These are phyloP conservation scores for Zoanthus solanderi DNA, from an alignment of 92 coral and sea anemone species.

Conservation along the genomic window DNA sequence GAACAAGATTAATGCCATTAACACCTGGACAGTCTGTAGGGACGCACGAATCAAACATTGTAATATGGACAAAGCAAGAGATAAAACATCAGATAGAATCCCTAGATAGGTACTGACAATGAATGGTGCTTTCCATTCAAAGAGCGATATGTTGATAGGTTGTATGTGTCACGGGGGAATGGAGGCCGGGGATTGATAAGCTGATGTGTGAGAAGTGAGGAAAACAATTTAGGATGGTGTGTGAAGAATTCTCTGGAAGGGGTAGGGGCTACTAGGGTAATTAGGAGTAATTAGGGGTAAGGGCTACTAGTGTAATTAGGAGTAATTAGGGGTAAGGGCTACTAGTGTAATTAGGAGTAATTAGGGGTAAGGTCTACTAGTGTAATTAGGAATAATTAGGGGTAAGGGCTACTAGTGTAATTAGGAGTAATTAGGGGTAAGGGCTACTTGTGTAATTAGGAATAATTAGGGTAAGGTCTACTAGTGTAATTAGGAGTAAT, in stretches of 20 bases:
- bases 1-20: conserved; percentile 33
- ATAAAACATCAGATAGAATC: conserved; percentile 23
- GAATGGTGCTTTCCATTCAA: conserved; percentile 24
- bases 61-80: too few relatives aligned
- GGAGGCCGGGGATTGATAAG: conserved; percentile 39
- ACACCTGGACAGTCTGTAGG: conserved; percentile 27
- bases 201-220: conserved; percentile 25
- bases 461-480: too few relatives aligned
- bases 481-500: too few relatives aligned
- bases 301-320: too few relatives aligned
- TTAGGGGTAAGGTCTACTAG: too few relatives aligned
- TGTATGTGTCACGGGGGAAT: conserved; percentile 8
- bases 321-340: too few relatives aligned
- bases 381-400: too few relatives aligned
- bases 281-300: too few relatives aligned
- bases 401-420: not conserved
- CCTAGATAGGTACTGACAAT: conserved; percentile 22
- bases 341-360: too few relatives aligned
- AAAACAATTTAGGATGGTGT: too few relatives aligned
- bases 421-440: not conserved
- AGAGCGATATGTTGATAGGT: conserved; percentile 32
- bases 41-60: not conserved
- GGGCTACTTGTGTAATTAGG: not conserved
- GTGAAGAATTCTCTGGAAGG: not conserved
- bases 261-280: not conserved